Percentiles rank a stretch among this genome's conserved stretches.
Evolutionary conservation across 2,888 invertebrate genomes (phyloP).

Genomic region (Apotomis capreana): DNA sequence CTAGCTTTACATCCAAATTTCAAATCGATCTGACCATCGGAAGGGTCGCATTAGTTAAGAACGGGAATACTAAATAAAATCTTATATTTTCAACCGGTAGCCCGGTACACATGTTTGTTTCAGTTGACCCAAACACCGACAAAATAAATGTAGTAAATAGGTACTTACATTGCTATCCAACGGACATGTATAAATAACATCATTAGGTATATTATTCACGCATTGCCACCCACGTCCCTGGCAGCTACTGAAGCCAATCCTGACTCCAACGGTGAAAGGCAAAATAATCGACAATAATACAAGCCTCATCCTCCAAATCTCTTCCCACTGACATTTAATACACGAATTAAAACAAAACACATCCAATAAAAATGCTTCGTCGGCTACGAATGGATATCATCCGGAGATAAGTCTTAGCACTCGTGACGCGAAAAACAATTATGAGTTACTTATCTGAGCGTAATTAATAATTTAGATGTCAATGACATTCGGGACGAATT

Average conservation of each 20-base stretch:
- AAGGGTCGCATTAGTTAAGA: too few relatives aligned
- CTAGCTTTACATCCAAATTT: too few relatives aligned
- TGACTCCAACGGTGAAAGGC: conserved; percentile 52
- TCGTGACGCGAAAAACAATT: conserved; percentile 53
- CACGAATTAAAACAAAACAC: conserved; percentile 46
- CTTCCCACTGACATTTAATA: conserved; percentile 47
- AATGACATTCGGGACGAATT: conserved; percentile 38
- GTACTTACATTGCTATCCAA: conserved; percentile 64
- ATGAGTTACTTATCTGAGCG: conserved; percentile 56
- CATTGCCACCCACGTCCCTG: conserved; percentile 75
- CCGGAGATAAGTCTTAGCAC: conserved; percentile 64
- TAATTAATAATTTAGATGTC: conserved; percentile 46
- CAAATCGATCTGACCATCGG: too few relatives aligned
- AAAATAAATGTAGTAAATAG: conserved; percentile 11
- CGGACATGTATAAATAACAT: conserved; percentile 68
- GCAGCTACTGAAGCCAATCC: conserved; percentile 74
- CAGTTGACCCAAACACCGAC: not conserved
- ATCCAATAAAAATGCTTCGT: conserved; percentile 62
- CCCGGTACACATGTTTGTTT: too few relatives aligned
- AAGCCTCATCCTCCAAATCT: conserved; percentile 51
- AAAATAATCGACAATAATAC: conserved; percentile 48
- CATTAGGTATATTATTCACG: conserved; percentile 63
- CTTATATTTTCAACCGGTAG: too few relatives aligned
- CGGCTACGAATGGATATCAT: conserved; percentile 59
- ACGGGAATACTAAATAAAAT: too few relatives aligned